These are phyloP conservation scores for Tachysurus vachellii DNA, from an alignment of 2,113 vertebrate genomes.

Conservation along the genomic window DNA sequence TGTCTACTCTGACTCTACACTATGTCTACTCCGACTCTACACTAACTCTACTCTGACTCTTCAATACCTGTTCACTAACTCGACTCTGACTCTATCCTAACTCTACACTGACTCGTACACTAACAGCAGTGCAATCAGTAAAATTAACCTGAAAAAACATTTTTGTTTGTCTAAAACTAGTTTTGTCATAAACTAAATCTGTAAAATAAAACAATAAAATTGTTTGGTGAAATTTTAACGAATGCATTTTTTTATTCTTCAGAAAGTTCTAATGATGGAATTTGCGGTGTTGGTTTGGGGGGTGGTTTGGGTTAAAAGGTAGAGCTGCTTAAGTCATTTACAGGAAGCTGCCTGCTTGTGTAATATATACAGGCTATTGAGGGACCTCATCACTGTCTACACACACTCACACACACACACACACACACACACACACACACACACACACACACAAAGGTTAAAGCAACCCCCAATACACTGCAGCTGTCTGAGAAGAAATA, in stretches of 20 bases:
- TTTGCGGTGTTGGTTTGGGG: neutral
- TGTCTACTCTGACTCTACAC: too few relatives aligned
- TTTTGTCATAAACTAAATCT: too few relatives aligned
- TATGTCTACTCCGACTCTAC: too few relatives aligned
- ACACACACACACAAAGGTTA: constrained; percentile 11
- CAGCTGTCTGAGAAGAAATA: constrained; percentile 10
- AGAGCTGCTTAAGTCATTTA: constrained; percentile 61
- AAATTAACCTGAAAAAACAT: too few relatives aligned
- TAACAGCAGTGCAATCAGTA: neutral
- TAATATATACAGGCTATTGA: constrained; percentile 32
- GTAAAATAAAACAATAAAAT: too few relatives aligned
- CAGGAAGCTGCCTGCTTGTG: neutral
- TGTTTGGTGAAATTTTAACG: too few relatives aligned
- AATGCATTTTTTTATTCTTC: too few relatives aligned
- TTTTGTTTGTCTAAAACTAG: too few relatives aligned
- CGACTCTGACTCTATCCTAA: too few relatives aligned
- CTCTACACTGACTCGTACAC: neutral
- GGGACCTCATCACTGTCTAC: neutral
- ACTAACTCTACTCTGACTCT: too few relatives aligned
- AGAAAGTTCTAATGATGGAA: neutral
- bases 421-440: constrained; percentile 9
- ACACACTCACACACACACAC: neutral
- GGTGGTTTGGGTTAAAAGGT: neutral
- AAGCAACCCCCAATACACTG: constrained; percentile 5
- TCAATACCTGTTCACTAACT: too few relatives aligned